Evolutionary conservation across 2,888 invertebrate genomes (phyloP).

Genomic region (Magallana nippona): DNA sequence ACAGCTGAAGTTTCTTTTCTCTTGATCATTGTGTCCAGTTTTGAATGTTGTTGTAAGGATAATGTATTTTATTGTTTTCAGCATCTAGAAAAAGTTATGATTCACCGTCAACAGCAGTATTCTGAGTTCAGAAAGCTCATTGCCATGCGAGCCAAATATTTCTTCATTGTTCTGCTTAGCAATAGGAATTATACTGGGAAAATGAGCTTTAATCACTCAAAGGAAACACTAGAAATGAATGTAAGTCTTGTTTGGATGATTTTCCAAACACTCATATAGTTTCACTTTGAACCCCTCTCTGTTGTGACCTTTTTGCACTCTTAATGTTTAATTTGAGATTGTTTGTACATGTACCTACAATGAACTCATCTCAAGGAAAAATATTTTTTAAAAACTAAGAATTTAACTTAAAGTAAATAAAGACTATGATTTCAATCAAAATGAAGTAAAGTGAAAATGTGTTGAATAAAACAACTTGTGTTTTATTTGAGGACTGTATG

Average conservation of each 20-base stretch:
- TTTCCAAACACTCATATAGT: background rate
- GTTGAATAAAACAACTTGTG: no score
- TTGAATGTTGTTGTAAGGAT: background rate
- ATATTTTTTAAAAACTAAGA: no score
- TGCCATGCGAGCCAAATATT: conserved; percentile 72
- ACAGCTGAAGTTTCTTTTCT: background rate
- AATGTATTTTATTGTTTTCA: conserved; percentile 55
- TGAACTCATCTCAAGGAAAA: no score
- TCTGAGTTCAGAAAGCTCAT: conserved; percentile 71
- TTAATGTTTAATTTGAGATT: no score
- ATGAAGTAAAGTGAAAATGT: no score
- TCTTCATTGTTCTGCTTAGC: conserved; percentile 75
- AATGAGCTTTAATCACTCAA: conserved; percentile 77
- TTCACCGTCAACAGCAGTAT: conserved; percentile 69
- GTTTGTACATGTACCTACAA: no score
- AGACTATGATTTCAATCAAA: no score
- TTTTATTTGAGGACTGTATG: no score
- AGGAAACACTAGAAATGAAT: conserved; percentile 75
- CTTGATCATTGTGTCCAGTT: background rate
- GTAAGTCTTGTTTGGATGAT: conserved; percentile 65
- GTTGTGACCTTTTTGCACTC: no score
- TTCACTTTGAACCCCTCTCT: no score
- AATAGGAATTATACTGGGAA: conserved; percentile 77
- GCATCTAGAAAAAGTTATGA: conserved; percentile 69
- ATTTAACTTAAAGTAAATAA: no score